These are phyloP conservation scores for Malurus leucopterus DNA, from an alignment of 2,797 vertebrate genomes.

Conservation along the genomic window DNA sequence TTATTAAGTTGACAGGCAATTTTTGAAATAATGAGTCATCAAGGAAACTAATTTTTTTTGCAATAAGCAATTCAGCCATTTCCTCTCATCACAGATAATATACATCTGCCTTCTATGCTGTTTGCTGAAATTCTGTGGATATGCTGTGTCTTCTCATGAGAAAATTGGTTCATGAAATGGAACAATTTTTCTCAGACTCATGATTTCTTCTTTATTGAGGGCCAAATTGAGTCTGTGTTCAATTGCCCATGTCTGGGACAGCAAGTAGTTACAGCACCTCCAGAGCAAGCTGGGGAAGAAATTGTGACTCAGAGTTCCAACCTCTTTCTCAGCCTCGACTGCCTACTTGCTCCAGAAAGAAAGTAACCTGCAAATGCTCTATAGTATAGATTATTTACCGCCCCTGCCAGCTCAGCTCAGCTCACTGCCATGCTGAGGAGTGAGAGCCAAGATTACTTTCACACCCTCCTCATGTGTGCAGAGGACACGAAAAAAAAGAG, in stretches of 20 bases:
- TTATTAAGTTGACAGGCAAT: slow-evolving; percentile 59
- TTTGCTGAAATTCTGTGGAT: slow-evolving; percentile 61
- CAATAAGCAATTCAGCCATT: slow-evolving; percentile 62
- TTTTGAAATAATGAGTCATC: slow-evolving; percentile 59
- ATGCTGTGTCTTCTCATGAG: slow-evolving; percentile 56
- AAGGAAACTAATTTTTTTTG: slow-evolving; percentile 58
- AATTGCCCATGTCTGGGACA: slow-evolving; percentile 51
- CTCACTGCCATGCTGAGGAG: neutral
- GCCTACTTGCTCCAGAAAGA: slow-evolving; percentile 41
- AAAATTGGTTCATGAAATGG: slow-evolving; percentile 55
- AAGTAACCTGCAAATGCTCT: slow-evolving; percentile 30
- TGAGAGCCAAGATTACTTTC: slow-evolving; percentile 6
- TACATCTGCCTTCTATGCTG: slow-evolving; percentile 51
- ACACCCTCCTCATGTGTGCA: neutral
- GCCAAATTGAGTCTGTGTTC: slow-evolving; percentile 51
- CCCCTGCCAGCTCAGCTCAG: slow-evolving; percentile 29
- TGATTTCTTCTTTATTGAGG: slow-evolving; percentile 63
- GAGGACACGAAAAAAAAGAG: slow-evolving; percentile 7
- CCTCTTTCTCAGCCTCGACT: neutral
- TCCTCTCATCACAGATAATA: slow-evolving; percentile 58
- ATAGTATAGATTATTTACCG: slow-evolving; percentile 2
- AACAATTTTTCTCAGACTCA: slow-evolving; percentile 59
- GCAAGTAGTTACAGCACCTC: slow-evolving; percentile 33
- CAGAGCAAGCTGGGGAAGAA: slow-evolving; percentile 13
- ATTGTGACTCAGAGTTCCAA: slow-evolving; percentile 36